These are phyloP conservation scores for Vultur gryphus DNA, from an alignment of 2,797 vertebrate genomes.

Conservation along the genomic window DNA sequence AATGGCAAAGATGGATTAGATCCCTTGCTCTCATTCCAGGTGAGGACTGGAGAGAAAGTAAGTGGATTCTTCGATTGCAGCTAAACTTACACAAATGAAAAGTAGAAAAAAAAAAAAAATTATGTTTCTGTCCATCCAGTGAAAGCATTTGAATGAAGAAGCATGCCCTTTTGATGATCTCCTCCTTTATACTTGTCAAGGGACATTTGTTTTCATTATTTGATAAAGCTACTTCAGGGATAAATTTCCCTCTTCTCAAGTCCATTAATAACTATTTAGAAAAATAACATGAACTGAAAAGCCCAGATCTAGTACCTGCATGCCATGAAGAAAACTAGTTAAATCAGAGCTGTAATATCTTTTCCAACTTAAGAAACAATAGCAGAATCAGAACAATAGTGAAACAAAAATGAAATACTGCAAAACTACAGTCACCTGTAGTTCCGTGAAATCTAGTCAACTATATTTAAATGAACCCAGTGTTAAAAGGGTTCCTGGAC, in stretches of 20 bases:
- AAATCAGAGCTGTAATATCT: not conserved
- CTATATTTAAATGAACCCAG: not conserved
- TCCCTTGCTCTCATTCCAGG: not conserved
- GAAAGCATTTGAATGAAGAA: not conserved
- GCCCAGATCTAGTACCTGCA: not conserved
- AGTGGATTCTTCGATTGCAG: not conserved
- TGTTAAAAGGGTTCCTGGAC: not conserved
- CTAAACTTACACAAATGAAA: not conserved
- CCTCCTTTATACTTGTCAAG: not conserved
- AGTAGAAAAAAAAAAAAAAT: not conserved
- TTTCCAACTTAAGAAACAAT: not conserved
- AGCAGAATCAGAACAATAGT: not conserved
- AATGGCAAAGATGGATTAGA: not conserved
- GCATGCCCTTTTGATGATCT: not conserved
- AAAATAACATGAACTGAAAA: not conserved
- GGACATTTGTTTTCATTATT: not conserved
- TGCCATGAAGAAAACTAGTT: not conserved
- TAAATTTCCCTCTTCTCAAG: not conserved
- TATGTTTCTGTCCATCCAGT: not conserved
- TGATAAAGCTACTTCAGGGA: not conserved
- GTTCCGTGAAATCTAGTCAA: rapidly evolving
- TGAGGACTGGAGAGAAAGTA: not conserved
- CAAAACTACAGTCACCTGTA: not conserved
- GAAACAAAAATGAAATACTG: not conserved
- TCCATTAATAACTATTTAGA: not conserved